phyloP scores from a whole-genome alignment of 2,797 vertebrate species.

The Sebastes minor region DNA sequence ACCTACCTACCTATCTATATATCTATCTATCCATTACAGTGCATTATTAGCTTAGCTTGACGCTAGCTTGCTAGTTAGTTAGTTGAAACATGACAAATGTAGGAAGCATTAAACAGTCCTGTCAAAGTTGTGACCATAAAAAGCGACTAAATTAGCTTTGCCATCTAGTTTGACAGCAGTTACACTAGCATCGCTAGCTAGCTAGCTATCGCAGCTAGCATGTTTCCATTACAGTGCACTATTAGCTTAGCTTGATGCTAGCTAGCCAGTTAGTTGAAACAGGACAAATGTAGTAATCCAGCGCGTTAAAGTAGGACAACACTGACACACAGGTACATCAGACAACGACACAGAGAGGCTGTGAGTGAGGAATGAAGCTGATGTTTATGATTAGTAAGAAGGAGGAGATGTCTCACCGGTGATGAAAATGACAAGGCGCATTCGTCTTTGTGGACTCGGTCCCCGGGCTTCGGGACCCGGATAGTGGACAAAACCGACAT shows the following conservation, averaged over 20 bases:
- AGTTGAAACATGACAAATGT: too few species aligned
- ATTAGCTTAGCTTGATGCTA: slow-evolving; percentile 76
- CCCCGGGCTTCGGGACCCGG: slow-evolving; percentile 94
- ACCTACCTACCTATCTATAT: accelerated
- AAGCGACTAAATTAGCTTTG: not conserved
- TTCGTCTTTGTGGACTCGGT: slow-evolving; percentile 99
- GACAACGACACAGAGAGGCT: not conserved
- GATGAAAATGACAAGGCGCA: slow-evolving; percentile 97
- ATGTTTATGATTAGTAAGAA: not conserved
- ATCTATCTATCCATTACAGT: too few species aligned
- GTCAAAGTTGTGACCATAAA: not conserved
- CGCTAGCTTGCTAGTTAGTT: too few species aligned
- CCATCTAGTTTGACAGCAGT: slow-evolving; percentile 56
- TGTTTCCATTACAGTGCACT: slow-evolving; percentile 64
- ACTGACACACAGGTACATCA: not conserved
- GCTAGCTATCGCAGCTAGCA: slow-evolving; percentile 55
- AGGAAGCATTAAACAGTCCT: not conserved
- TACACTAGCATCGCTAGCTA: slow-evolving; percentile 32
- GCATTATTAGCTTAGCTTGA: too few species aligned
- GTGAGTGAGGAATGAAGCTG: not conserved
- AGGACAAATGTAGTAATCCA: not conserved
- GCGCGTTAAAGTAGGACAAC: not conserved
- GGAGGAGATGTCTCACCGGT: slow-evolving; percentile 86
- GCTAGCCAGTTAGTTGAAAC: slow-evolving; percentile 50
- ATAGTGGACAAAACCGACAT: slow-evolving; percentile 95